phyloP scores from a whole-genome alignment of 2,113 vertebrate species.

The Camelus dromedarius region DNA sequence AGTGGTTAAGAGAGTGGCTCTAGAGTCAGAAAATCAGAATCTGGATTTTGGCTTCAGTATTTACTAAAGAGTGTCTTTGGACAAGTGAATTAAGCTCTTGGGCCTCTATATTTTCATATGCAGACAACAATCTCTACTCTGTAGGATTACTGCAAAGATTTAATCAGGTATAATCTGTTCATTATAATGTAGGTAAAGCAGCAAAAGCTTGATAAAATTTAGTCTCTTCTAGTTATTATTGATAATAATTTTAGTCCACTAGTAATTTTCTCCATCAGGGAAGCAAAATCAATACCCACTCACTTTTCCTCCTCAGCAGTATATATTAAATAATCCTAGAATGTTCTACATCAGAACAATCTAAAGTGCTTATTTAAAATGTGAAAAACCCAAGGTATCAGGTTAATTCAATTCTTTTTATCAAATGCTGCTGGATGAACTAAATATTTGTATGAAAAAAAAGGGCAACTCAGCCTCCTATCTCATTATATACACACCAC shows the following conservation, averaged over 20 bases:
- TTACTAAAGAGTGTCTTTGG: background rate
- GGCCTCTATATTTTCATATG: background rate
- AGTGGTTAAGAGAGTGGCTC: background rate
- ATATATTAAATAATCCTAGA: background rate
- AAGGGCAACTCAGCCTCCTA: background rate
- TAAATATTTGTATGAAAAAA: background rate
- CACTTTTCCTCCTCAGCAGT: background rate
- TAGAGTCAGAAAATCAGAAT: background rate
- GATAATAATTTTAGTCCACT: background rate
- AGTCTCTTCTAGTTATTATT: slow-evolving; percentile 5
- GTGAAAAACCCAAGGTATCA: background rate
- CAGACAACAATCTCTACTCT: background rate
- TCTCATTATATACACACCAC: background rate
- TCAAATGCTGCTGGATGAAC: background rate
- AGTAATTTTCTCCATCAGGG: slow-evolving; percentile 7
- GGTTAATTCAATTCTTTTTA: slow-evolving; percentile 8
- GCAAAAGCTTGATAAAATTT: background rate
- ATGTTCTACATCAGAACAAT: background rate
- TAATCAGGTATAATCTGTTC: slow-evolving; percentile 8
- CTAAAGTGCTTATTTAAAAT: background rate
- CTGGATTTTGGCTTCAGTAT: background rate
- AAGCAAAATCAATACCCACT: slow-evolving; percentile 18
- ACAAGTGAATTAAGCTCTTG: background rate
- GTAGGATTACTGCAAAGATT: background rate
- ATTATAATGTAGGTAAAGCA: background rate